Evolutionary conservation across 2,113 vertebrate genomes (phyloP), one percentile per base, ranked within the genome.

Genomic region (Amblyopsis rosae): DNA sequence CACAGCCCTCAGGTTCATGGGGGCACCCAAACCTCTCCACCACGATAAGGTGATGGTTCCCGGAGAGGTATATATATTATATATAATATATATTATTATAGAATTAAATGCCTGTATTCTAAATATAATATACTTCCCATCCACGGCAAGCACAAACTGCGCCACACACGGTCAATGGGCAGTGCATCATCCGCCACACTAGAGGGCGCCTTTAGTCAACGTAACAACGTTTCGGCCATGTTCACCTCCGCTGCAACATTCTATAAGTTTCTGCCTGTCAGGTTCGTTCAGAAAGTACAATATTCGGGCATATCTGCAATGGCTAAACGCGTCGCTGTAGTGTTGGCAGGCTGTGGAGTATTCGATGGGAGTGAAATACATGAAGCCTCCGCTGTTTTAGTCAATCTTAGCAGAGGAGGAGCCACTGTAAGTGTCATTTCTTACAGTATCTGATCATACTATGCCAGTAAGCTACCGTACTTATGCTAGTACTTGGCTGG

Each of bases 271-370:
- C 57, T 79, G 65, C 72, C 73, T 0, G 1, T 9, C 13, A 60
- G 69, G 13, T 53, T 76, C 0, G 0, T 83, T 0, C 79, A 26
- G 35, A 6, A 57, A 0, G 15, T 71, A 41, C 3, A 11, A 15
- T 13, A 59, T 11, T 45, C 12, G 9, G 17, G 65, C 70, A 77
- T 76, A 4, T 51, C 64, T 17, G 3, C n/a, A 55, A 90, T 89
- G 90, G 82, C 16, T 0, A 93, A 88, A 56, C 87, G 93, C 3
- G 95, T 94, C 12, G 94, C 94, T 0, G 55, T 94, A 32, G 88
- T 95, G 11, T 59, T 94, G 16, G 92, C 93, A 1, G 93, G 91
- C 12, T 94, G 93, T 3, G 93, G 94, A 0, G 93, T 94, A 6
- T 94, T 90, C 33, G 92, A 93, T 0, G 92, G 91, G 60, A 93